Conservation (phyloP, 2,797 vertebrate genomes). For the Neosilurus hyrtlii region DNA sequence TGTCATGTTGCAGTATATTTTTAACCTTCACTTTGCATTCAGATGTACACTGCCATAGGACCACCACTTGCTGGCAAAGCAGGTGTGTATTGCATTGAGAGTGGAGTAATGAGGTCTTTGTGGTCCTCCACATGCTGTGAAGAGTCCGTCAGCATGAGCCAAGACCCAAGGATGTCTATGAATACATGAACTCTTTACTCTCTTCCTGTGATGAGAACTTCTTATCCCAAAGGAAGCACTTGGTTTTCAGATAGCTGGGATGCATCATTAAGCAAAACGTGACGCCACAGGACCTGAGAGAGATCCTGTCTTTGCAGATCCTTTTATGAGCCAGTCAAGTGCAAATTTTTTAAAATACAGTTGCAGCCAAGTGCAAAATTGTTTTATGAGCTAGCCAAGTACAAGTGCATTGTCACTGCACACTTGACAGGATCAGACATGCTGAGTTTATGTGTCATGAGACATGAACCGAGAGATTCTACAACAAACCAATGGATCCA, state of each 20-base stretch:
- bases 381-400: slow-evolving; percentile 12
- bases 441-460: slow-evolving; percentile 20
- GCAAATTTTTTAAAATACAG: slow-evolving; percentile 28
- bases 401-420: slow-evolving; percentile 18
- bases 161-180: slow-evolving; percentile 62
- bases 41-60: slow-evolving; percentile 7
- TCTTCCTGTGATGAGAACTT: slow-evolving; percentile 13
- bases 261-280: slow-evolving; percentile 39
- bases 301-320: slow-evolving; percentile 38
- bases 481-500: background rate
- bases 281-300: slow-evolving; percentile 35
- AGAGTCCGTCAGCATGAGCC: slow-evolving; percentile 50
- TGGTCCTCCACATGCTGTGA: slow-evolving; percentile 51
- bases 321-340: slow-evolving; percentile 29
- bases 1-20: background rate
- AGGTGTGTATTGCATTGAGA: slow-evolving; percentile 17
- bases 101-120: slow-evolving; percentile 44
- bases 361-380: slow-evolving; percentile 22
- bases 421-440: slow-evolving; percentile 38
- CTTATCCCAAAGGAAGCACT: slow-evolving; percentile 36
- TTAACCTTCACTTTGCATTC: slow-evolving; percentile 11
- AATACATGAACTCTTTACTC: slow-evolving; percentile 52
- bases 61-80: slow-evolving; percentile 37
- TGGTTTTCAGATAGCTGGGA: slow-evolving; percentile 38
- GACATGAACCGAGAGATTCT: slow-evolving; percentile 7